These are phyloP conservation scores for Sialis lutaria DNA, from an alignment of 2,888 invertebrate species.

Conservation along the genomic window DNA sequence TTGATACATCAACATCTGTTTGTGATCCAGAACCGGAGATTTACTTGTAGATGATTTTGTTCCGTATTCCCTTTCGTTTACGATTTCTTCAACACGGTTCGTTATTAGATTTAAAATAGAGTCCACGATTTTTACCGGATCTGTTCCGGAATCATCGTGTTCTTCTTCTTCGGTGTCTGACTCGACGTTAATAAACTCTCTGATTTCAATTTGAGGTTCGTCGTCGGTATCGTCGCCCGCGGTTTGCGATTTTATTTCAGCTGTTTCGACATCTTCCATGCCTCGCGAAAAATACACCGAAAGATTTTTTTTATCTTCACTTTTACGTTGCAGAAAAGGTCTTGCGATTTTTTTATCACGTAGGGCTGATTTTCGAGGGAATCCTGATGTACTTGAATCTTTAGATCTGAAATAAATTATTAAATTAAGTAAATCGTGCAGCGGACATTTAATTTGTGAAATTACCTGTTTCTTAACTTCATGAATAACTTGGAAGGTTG, in stretches of 20 bases:
- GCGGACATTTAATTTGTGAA: too few species aligned
- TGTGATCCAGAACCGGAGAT: slow-evolving; percentile 2
- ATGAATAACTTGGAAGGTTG: background rate
- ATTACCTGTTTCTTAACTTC: too few species aligned
- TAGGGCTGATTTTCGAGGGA: slow-evolving; percentile 3
- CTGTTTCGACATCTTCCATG: slow-evolving; percentile 1
- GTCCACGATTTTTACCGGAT: slow-evolving; percentile 17
- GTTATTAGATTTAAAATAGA: slow-evolving; percentile 14
- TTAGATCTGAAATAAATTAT: background rate
- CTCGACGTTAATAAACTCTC: background rate
- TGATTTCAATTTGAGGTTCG: slow-evolving; percentile 1
- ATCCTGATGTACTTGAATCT: background rate
- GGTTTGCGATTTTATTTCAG: background rate
- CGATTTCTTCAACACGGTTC: slow-evolving; percentile 11
- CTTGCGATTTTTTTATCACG: background rate
- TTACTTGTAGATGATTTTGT: slow-evolving; percentile 1
- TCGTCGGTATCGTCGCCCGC: background rate
- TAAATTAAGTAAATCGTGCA: too few species aligned
- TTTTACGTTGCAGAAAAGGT: background rate
- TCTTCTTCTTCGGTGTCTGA: slow-evolving; percentile 7
- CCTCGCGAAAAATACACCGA: slow-evolving; percentile 2
- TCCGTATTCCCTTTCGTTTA: slow-evolving; percentile 8
- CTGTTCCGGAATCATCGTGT: slow-evolving; percentile 9
- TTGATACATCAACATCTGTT: slow-evolving; percentile 1
- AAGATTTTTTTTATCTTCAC: slow-evolving; percentile 2